Base-by-base conservation (phyloP, 2,888 invertebrate species). In the Neoascia interrupta region DNA sequence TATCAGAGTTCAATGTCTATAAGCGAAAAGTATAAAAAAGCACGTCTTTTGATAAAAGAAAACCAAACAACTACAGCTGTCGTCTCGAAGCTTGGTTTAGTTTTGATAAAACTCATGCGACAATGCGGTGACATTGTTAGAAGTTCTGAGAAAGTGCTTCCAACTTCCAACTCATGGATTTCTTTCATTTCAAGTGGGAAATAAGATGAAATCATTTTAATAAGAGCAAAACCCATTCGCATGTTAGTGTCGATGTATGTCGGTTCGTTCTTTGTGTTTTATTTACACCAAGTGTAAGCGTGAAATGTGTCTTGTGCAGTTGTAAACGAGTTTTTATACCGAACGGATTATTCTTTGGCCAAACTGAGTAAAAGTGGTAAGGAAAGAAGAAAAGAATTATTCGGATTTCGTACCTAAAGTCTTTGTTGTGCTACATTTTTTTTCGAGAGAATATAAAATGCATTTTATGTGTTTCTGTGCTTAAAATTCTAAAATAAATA, bases 1-100 rank as follows among this genome's bases (percentile, higher is more conserved):
- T 72, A 54, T 28, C 72, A 76, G 72, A 76, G 72, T 76, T 66
- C 72, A 72, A 64, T 10, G 26, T 28, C 6, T 16, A 10, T 11
- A 19, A 10, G 2, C 31, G 15, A 34, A 13, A 6, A 23, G 15
- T 1, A 36, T 37, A 53, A 37, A 16, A 60, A 51, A 53, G 21
- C 11, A 43, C 28, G 15, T 39, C 49, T 13, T 31, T 47, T 5
- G 4, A 43, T 31, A 23, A 23, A 45, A 5, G 6, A 6, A 13
- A 19, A 6, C 39, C 16, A n/a, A 1, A 54, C n/a, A n/a, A n/a
- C n/a, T n/a, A n/a, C n/a, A n/a, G n/a, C n/a, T n/a, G n/a, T n/a
- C n/a, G n/a, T n/a, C n/a, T n/a, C n/a, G n/a, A 19, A 45, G 45
- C 53, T 54, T 28, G 18, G 16, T 28, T 45, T 36, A n/a, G 16